Conservation (phyloP, 2,797 vertebrate species). For the Tinamus major region DNA sequence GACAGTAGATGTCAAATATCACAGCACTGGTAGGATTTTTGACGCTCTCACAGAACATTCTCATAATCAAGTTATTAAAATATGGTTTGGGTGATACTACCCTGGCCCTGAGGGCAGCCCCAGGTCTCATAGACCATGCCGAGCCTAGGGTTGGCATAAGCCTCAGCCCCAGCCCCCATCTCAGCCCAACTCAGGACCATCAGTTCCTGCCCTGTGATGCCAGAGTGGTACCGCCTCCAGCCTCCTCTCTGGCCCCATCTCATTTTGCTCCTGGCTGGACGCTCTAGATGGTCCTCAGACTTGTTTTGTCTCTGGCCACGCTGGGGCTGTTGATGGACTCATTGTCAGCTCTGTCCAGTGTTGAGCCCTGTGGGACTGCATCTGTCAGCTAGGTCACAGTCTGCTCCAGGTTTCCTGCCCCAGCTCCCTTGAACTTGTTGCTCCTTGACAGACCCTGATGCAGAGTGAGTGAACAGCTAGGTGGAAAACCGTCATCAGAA, state of each 20-base stretch:
- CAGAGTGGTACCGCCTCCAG: neutral
- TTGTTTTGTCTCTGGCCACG: neutral
- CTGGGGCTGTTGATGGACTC: accelerated
- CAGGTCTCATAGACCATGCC: accelerated
- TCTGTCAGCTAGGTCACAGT: accelerated
- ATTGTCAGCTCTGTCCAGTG: neutral
- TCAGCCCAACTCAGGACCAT: accelerated
- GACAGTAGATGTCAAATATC: neutral
- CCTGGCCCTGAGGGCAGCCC: neutral
- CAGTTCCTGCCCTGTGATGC: accelerated
- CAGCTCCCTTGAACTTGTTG: neutral
- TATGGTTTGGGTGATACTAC: neutral
- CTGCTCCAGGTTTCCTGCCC: neutral
- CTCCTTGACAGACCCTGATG: neutral
- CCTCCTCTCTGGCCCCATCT: accelerated
- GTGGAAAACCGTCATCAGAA: neutral
- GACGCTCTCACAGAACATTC: neutral
- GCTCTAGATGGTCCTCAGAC: accelerated
- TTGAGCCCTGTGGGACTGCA: neutral
- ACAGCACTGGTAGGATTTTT: neutral
- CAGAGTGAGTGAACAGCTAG: neutral
- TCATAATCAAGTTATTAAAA: accelerated
- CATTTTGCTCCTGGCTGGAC: neutral
- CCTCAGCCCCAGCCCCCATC: neutral
- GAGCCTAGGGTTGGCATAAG: neutral